Evolutionary conservation across 2,888 invertebrate species (phyloP), one percentile per base, ranked within the genome.

Genomic region (Tinea pellionella): DNA sequence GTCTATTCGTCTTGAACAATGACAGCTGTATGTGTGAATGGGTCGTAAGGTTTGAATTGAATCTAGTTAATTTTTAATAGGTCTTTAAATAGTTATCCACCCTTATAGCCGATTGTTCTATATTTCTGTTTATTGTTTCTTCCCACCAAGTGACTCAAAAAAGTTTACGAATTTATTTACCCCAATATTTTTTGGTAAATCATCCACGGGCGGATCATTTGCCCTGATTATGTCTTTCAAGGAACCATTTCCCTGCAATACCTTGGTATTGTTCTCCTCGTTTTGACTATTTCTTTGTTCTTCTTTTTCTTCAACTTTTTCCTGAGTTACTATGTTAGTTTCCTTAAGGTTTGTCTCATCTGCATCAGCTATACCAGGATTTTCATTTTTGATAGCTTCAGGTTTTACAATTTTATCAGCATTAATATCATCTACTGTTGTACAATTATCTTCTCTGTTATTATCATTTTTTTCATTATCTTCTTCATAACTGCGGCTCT

Each of bases 121-220:
- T 3, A 3, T 2, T 24, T 24, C 6, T 6, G 2, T 24, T 24
- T 24, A 24, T 24, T 24, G 24, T 75, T 87, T 87, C 61, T 85
- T 86, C 2, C 81, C 82, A 2, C 86, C 86, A 13, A 87, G 78
- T 12, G 85, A 84, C 63, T 87, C 87, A 60, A 87, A 87, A 71
- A 87, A 87, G 64, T 85, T 87, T 0, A 87, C 87, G 62, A 87
- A 87, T 62, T 85, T 87, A 62, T 86, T 87, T 0, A 87, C 87
- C 0, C 87, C 87, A 65, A 87, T 87, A 42, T 87, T 87, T 59
- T 87, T 87, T 1, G 87, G 87, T 8, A 87, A 63, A 65, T 87
- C 87, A 18, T 87, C 86, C 66, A 87, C 87, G 0, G 86, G 87
- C 0, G 87, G 87, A 43, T 87, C 87, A 41, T 85, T 87, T 0